These are phyloP conservation scores for Takifugu rubripes DNA, from an alignment of 2,797 vertebrate species.

Conservation along the genomic window DNA sequence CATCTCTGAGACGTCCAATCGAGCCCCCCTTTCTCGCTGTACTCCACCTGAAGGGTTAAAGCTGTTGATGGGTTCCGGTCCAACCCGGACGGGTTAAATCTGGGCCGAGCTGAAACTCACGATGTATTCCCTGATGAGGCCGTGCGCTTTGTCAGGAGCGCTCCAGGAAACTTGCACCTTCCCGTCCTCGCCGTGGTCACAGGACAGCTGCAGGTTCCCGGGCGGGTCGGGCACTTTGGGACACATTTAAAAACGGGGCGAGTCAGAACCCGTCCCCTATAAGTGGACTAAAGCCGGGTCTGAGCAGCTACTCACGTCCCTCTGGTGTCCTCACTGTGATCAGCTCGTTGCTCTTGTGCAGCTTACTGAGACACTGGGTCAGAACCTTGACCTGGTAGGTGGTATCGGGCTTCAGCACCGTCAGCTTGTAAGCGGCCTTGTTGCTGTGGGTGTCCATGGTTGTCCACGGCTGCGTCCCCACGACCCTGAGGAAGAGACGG, in stretches of 20 bases:
- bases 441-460: constrained; percentile 91
- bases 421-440: constrained; percentile 85
- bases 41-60: constrained; percentile 81
- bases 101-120: constrained; percentile 74
- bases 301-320: constrained; percentile 81
- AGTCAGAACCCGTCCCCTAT: too few relatives aligned
- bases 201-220: constrained; percentile 83
- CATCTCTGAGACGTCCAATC: constrained; percentile 87
- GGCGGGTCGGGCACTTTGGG: constrained; percentile 88
- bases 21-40: constrained; percentile 74
- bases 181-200: constrained; percentile 80
- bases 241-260: not conserved
- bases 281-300: too few relatives aligned
- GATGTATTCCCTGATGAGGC: constrained; percentile 91
- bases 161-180: constrained; percentile 82
- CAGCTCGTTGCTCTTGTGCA: constrained; percentile 88
- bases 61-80: too few relatives aligned
- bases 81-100: not conserved
- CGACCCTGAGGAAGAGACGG: constrained; percentile 67
- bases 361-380: constrained; percentile 87
- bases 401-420: constrained; percentile 88
- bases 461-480: constrained; percentile 87
- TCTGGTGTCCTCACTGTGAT: constrained; percentile 88
- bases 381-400: constrained; percentile 94
- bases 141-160: constrained; percentile 81